Conservation (phyloP, 2,113 vertebrate species). For the Aphelocoma coerulescens region DNA sequence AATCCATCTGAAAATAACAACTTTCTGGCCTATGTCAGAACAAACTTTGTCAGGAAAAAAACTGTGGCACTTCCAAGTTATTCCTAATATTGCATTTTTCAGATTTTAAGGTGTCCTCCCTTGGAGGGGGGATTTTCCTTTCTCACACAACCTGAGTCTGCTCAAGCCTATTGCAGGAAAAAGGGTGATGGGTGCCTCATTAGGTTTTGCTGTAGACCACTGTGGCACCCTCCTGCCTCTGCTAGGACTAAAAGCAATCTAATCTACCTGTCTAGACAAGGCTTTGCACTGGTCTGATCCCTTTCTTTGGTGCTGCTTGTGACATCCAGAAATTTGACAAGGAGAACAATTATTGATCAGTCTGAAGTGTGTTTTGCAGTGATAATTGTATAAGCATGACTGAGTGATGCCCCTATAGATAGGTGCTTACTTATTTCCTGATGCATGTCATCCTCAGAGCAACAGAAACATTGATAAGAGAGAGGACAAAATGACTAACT, state of each 20-base stretch:
- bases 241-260: slow-evolving; percentile 35
- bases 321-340: slow-evolving; percentile 66
- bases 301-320: slow-evolving; percentile 26
- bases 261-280: slow-evolving; percentile 64
- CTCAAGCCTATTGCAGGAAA: neutral
- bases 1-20: slow-evolving; percentile 55
- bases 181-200: neutral
- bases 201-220: slow-evolving; percentile 6
- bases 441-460: slow-evolving; percentile 1
- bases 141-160: neutral
- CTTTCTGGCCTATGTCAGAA: slow-evolving; percentile 18
- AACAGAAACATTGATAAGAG: slow-evolving; percentile 54
- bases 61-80: neutral
- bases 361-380: slow-evolving; percentile 54
- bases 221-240: neutral
- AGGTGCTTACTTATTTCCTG: slow-evolving; percentile 53
- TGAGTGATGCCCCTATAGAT: slow-evolving; percentile 55
- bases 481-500: slow-evolving; percentile 52
- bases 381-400: slow-evolving; percentile 63
- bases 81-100: neutral
- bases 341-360: slow-evolving; percentile 65
- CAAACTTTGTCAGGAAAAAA: slow-evolving; percentile 16
- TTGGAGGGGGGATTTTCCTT: neutral
- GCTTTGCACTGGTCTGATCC: slow-evolving; percentile 52
- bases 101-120: neutral